Conservation (phyloP, 2,113 vertebrate species). For the Cebus imitator region DNA sequence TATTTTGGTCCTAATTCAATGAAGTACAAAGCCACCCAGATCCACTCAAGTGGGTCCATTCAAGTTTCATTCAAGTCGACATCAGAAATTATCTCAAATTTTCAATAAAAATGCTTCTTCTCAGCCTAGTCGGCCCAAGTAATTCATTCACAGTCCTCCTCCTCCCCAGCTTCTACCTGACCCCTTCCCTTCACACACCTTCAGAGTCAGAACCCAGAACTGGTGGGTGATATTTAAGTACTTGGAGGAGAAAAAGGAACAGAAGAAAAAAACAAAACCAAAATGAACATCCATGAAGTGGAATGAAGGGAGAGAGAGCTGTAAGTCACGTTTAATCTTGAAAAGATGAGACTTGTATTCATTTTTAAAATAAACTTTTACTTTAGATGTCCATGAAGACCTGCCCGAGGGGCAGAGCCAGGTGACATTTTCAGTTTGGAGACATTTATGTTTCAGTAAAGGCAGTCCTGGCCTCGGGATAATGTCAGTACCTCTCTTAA, state of each 20-base stretch:
- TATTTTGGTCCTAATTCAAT: background rate
- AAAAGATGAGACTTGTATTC: background rate
- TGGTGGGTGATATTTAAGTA: constrained; percentile 45
- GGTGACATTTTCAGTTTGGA: background rate
- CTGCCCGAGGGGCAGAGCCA: background rate
- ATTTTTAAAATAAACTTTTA: constrained; percentile 10
- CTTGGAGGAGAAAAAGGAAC: constrained; percentile 34
- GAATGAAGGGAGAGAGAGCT: constrained; percentile 65
- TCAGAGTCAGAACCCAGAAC: constrained; percentile 32
- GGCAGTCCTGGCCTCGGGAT: background rate
- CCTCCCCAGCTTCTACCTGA: background rate
- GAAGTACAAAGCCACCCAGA: background rate
- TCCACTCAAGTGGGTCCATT: background rate
- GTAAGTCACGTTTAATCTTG: background rate
- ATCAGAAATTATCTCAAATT: background rate
- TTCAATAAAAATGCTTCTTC: background rate
- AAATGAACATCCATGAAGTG: constrained; percentile 70
- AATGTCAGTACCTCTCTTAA: background rate
- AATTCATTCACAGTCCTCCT: background rate
- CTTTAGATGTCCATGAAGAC: background rate
- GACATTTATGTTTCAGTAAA: background rate
- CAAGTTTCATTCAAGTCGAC: background rate
- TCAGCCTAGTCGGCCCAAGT: background rate
- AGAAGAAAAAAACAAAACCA: constrained; percentile 20
- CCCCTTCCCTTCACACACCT: background rate